A percentile compares a stretch with the other conserved stretches of the same genome.
These are phyloP conservation scores for Scytalopus superciliaris DNA, from an alignment of 2,113 vertebrate species.

Conservation along the genomic window DNA sequence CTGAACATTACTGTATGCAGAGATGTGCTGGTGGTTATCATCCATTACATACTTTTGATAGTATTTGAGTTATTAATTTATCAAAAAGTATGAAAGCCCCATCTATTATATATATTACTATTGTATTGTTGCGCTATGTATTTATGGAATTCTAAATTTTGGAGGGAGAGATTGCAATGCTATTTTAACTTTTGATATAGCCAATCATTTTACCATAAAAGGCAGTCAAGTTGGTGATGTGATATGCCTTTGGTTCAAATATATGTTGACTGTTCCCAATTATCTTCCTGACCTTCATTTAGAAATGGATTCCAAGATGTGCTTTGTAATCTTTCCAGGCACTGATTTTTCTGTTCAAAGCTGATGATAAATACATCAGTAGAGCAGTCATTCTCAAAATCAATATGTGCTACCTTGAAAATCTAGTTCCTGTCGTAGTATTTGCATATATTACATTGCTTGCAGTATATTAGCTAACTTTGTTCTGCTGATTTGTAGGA, in stretches of 20 bases:
- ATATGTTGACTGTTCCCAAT: background rate
- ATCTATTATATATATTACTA: background rate
- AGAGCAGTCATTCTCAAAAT: background rate
- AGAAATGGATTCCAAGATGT: background rate
- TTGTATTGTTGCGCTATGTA: background rate
- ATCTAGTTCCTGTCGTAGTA: background rate
- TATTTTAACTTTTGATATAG: background rate
- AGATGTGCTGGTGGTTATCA: background rate
- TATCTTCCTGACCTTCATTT: background rate
- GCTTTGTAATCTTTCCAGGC: background rate
- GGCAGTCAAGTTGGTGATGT: background rate
- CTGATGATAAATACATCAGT: background rate
- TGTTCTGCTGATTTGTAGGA: background rate
- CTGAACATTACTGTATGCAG: background rate
- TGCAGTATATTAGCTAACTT: background rate
- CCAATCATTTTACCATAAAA: background rate
- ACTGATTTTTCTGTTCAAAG: background rate
- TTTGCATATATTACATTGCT: background rate
- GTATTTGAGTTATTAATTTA: background rate
- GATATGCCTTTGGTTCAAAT: background rate
- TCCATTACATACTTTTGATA: background rate
- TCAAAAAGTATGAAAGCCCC: background rate
- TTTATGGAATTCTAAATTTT: background rate
- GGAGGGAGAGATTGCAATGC: background rate
- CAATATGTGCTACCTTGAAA: background rate